Evolutionary conservation across 2,113 vertebrate genomes (phyloP).

Genomic region (Chauna torquata): DNA sequence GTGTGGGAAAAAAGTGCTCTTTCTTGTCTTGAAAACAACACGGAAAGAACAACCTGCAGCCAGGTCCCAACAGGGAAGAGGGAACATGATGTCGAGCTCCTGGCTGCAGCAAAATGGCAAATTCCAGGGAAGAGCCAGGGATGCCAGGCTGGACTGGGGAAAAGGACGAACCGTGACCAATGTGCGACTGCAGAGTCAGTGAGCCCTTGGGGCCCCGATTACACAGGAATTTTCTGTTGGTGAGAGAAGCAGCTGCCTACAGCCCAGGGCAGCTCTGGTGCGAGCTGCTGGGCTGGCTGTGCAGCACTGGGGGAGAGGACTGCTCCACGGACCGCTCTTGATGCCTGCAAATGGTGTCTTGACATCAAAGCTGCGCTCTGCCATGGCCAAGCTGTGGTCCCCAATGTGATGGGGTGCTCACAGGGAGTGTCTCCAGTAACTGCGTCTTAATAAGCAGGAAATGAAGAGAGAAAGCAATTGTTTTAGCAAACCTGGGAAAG

Average conservation of each 20-base stretch:
- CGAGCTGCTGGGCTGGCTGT: not conserved
- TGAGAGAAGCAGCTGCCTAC: accelerated
- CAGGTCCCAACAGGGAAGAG: not conserved
- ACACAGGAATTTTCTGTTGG: not conserved
- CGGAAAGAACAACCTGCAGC: not conserved
- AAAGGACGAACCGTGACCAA: accelerated
- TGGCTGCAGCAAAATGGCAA: slow-evolving; percentile 46
- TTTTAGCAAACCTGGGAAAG: slow-evolving; percentile 44
- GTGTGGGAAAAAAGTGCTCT: not conserved
- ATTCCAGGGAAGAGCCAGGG: not conserved
- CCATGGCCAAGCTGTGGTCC: not conserved
- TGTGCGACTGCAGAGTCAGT: accelerated
- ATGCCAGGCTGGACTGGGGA: not conserved
- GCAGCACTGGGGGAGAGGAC: accelerated
- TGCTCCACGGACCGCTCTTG: not conserved
- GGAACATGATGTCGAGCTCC: not conserved
- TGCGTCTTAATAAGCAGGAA: not conserved
- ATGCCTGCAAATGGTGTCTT: not conserved
- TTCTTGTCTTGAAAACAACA: slow-evolving; percentile 27
- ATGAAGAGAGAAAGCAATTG: slow-evolving; percentile 35
- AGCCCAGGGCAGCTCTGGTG: not conserved
- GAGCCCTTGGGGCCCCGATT: accelerated
- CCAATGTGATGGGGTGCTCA: accelerated
- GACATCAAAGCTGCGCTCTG: not conserved
- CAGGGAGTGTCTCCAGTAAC: not conserved